These are phyloP conservation scores for Stictonetta naevosa DNA, from an alignment of 2,113 vertebrate genomes.

Conservation along the genomic window DNA sequence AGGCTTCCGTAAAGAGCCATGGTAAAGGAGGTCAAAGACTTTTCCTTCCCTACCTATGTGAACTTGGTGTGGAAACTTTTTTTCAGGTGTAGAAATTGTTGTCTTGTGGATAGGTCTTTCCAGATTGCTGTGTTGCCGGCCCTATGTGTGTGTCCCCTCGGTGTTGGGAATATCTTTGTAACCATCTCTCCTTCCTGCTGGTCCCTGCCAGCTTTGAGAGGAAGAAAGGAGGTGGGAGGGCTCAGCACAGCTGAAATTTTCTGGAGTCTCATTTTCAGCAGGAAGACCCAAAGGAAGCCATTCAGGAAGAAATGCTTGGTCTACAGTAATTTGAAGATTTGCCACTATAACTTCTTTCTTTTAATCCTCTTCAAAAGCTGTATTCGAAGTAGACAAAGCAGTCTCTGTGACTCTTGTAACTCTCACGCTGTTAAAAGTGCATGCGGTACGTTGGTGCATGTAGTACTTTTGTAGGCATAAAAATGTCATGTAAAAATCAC, in stretches of 20 bases:
- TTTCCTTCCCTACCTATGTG: neutral
- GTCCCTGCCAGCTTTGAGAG: neutral
- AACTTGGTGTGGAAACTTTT: neutral
- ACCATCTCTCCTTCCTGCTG: neutral
- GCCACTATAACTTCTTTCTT: neutral
- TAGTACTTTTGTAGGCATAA: neutral
- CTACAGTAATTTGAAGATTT: neutral
- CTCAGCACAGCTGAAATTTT: neutral
- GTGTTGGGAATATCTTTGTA: neutral
- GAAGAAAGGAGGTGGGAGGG: neutral
- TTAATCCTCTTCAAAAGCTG: neutral
- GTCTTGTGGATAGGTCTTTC: slow-evolving; percentile 8
- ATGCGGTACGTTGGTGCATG: neutral
- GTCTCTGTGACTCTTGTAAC: neutral
- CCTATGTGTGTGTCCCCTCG: neutral
- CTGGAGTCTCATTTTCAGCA: neutral
- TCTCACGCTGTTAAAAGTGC: neutral
- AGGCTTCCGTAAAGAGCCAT: neutral
- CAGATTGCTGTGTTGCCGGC: neutral
- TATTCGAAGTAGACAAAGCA: neutral
- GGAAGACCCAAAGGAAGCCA: neutral
- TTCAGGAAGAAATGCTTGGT: neutral
- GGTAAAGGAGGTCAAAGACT: neutral
- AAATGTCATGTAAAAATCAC: neutral
- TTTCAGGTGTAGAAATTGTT: neutral